These are phyloP conservation scores for Thripadectes ignobilis DNA, from an alignment of 2,797 vertebrate species.

Conservation along the genomic window DNA sequence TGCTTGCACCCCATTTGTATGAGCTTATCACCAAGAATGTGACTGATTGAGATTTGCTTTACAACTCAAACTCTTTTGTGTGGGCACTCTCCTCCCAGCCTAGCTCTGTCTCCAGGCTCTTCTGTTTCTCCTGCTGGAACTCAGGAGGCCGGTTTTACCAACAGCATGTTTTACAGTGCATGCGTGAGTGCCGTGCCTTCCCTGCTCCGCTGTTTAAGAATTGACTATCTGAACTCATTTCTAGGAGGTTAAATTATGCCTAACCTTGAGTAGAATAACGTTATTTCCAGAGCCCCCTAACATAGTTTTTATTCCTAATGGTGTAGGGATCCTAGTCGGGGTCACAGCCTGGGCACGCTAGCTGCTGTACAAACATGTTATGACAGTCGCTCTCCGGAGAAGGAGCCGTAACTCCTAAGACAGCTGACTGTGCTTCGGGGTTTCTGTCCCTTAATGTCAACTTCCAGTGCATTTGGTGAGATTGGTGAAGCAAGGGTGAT, in stretches of 20 bases:
- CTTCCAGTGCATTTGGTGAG: not conserved
- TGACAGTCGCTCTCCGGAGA: not conserved
- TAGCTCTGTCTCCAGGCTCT: not conserved
- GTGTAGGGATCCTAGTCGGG: not conserved
- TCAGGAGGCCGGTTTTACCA: not conserved
- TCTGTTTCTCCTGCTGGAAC: not conserved
- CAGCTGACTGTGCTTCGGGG: not conserved
- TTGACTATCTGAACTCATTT: constrained; percentile 1
- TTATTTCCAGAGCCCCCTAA: not conserved
- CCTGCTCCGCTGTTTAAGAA: not conserved
- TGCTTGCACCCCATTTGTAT: not conserved
- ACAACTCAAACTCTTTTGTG: not conserved
- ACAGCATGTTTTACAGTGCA: not conserved
- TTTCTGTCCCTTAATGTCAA: not conserved
- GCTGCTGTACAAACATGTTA: not conserved
- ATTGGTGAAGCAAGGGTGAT: not conserved
- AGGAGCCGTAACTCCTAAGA: not conserved
- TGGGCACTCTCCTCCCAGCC: not conserved
- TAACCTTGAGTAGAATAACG: constrained; percentile 4
- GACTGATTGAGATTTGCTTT: not conserved
- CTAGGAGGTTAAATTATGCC: not conserved
- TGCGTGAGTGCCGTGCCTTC: not conserved
- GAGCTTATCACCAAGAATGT: not conserved
- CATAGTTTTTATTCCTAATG: constrained; percentile 20
- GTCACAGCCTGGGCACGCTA: not conserved